Evolutionary conservation across 35 echinoderm and acorn worm species (phyloP).

Genomic region (Lytechinus variegatus): DNA sequence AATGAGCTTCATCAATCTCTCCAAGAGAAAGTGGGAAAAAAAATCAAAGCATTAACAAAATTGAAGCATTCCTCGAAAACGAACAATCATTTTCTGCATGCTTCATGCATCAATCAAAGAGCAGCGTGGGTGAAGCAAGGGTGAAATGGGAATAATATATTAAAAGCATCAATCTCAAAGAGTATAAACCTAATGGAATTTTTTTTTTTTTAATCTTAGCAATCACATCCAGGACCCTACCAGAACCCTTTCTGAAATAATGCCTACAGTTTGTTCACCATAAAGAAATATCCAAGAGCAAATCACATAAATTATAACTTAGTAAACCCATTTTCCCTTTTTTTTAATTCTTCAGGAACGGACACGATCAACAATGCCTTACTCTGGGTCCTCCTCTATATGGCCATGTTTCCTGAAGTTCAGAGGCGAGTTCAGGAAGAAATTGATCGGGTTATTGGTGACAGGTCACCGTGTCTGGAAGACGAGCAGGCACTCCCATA

Average conservation of each 20-base stretch:
- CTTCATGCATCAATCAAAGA: neutral
- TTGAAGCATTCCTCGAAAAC: neutral
- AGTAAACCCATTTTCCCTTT: neutral
- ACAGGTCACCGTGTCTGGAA: slow-evolving; percentile 54
- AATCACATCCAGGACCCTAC: neutral
- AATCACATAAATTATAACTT: neutral
- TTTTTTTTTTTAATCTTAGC: neutral
- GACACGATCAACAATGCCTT: slow-evolving; percentile 94
- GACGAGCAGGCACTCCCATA: slow-evolving; percentile 64
- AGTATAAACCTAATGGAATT: too few species aligned
- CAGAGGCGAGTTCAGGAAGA: slow-evolving; percentile 80
- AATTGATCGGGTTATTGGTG: slow-evolving; percentile 60
- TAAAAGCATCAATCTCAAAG: neutral
- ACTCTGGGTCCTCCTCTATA: slow-evolving; percentile 91
- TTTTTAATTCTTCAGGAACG: slow-evolving; percentile 63
- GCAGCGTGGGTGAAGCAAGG: neutral
- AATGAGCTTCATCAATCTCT: neutral
- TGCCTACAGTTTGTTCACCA: too few species aligned
- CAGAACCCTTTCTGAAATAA: too few species aligned
- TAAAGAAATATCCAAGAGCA: too few species aligned
- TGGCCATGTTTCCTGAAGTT: slow-evolving; percentile 87
- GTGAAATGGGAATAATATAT: neutral
- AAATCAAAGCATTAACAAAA: too few species aligned
- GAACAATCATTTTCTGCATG: neutral
- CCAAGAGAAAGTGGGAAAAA: neutral